Evolutionary conservation across 2,888 invertebrate species (phyloP).

Genomic region (Drosophila histrio): DNA sequence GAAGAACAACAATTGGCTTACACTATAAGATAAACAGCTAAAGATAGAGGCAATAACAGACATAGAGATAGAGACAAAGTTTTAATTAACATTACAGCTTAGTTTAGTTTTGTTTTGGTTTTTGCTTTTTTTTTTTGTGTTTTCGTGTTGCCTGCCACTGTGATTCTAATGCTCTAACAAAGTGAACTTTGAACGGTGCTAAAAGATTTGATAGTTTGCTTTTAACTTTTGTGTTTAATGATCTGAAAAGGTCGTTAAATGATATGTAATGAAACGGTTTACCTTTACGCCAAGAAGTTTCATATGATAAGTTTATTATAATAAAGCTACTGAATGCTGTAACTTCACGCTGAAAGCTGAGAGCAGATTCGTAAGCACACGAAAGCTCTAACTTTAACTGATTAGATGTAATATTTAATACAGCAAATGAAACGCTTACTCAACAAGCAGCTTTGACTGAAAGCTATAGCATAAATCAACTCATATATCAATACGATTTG

Average conservation of each 20-base stretch:
- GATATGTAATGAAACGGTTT: slow-evolving; percentile 15
- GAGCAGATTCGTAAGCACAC: no score
- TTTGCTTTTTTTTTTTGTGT: background rate
- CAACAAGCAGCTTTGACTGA: background rate
- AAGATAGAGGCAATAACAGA: slow-evolving; percentile 18
- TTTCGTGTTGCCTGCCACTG: slow-evolving; percentile 18
- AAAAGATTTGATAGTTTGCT: background rate
- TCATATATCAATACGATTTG: background rate
- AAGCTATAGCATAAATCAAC: no score
- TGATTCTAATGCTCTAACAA: slow-evolving; percentile 13
- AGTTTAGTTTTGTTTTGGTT: slow-evolving; percentile 10
- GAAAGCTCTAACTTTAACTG: background rate
- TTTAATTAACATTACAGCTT: slow-evolving; percentile 72
- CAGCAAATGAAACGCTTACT: no score
- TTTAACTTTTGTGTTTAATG: slow-evolving; percentile 24
- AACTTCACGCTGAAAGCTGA: background rate
- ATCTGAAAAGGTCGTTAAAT: slow-evolving; percentile 17
- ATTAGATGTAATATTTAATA: no score
- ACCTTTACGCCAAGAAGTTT: background rate
- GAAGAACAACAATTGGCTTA: background rate
- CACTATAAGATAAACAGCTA: slow-evolving; percentile 29
- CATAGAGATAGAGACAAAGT: slow-evolving; percentile 41
- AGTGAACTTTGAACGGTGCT: slow-evolving; percentile 18
- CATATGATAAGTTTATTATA: background rate
- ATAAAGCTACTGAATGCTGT: background rate